Evolutionary conservation across 2,113 vertebrate species (phyloP).

Genomic region (Cephalopterus ornatus): DNA sequence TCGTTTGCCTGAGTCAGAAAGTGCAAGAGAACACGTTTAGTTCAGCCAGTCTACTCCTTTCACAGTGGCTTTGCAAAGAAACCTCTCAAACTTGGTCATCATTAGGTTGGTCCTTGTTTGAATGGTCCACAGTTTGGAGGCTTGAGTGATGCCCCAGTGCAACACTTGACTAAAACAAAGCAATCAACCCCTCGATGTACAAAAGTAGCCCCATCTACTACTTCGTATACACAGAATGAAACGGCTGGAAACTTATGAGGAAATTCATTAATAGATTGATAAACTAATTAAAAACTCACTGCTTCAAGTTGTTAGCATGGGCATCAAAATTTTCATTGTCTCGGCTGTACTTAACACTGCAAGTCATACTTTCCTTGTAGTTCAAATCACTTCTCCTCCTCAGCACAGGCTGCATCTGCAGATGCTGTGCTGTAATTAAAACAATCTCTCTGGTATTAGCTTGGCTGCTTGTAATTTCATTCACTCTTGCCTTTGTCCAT

Average conservation of each 20-base stretch:
- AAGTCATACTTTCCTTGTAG: background rate
- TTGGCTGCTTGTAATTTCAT: background rate
- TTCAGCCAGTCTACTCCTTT: background rate
- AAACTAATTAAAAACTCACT: background rate
- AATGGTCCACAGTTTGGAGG: background rate
- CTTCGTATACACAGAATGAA: background rate
- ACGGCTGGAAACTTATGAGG: background rate
- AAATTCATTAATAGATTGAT: background rate
- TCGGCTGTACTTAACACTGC: background rate
- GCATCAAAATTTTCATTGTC: background rate
- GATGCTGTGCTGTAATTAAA: background rate
- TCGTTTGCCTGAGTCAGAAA: background rate
- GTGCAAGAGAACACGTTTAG: background rate
- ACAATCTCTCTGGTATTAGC: background rate
- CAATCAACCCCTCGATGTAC: fast-evolving
- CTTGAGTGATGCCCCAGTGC: background rate
- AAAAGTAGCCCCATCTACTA: background rate
- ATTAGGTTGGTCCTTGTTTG: background rate
- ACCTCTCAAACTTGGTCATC: background rate
- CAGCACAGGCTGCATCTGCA: background rate
- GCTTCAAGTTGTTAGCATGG: background rate
- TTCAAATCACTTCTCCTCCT: background rate
- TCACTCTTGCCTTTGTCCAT: background rate
- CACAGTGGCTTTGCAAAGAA: background rate
- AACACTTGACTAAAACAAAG: background rate